Evolutionary conservation across 2,888 invertebrate genomes (phyloP).

Genomic region (Notodonta ziczac): DNA sequence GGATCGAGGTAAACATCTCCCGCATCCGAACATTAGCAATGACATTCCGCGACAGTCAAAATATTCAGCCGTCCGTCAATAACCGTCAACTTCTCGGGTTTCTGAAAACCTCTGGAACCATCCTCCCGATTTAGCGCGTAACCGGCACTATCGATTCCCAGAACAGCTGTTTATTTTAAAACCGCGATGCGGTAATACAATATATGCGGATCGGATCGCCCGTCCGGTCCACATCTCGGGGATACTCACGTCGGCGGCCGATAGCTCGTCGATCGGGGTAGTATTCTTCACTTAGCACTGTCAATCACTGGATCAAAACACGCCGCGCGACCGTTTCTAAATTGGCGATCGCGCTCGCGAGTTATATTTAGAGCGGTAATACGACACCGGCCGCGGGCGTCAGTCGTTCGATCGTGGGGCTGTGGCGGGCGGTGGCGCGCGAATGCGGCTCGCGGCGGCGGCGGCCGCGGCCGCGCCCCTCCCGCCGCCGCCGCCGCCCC

Average conservation of each 20-base stretch:
- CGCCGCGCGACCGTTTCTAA: constrained; percentile 80
- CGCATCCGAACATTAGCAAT: constrained; percentile 17
- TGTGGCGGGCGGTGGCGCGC: constrained; percentile 70
- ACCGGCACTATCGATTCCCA: constrained; percentile 69
- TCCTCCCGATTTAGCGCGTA: constrained; percentile 74
- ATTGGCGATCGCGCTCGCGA: constrained; percentile 82
- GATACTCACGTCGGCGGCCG: constrained; percentile 71
- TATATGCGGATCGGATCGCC: constrained; percentile 41
- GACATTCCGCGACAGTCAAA: constrained; percentile 8
- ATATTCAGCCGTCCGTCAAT: constrained; percentile 8
- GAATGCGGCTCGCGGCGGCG: constrained; percentile 54
- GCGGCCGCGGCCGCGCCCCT: constrained; percentile 19
- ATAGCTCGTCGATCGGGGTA: constrained; percentile 57
- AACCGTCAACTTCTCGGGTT: constrained; percentile 55
- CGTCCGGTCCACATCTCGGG: constrained; percentile 39
- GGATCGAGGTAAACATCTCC: constrained; percentile 15
- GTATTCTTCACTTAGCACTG: constrained; percentile 80
- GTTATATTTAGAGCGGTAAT: constrained; percentile 83
- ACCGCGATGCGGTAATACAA: constrained; percentile 67
- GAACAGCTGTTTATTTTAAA: constrained; percentile 82
- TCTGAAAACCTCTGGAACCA: constrained; percentile 55
- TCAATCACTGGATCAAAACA: constrained; percentile 84
- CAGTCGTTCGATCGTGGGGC: constrained; percentile 73
- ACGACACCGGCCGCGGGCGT: constrained; percentile 80
- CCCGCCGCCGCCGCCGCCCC: constrained; percentile 14